Base-by-base conservation (phyloP, 2,113 vertebrate species). In the Trematomus loennbergii region DNA sequence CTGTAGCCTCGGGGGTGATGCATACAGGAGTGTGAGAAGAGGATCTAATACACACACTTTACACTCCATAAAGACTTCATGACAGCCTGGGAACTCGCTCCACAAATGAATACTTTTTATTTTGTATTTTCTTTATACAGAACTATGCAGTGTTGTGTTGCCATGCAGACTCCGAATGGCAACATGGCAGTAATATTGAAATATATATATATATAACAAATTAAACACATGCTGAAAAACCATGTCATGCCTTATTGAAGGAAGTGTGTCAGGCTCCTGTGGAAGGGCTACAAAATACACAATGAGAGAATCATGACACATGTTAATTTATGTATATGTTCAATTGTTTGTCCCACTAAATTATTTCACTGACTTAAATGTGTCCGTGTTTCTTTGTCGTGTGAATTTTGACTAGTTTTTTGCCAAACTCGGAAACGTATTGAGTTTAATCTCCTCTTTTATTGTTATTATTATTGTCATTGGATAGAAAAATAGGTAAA, bases 271-370 rank as follows among this genome's bases (percentile, higher is more conserved):
- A 61, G 29, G 29, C 43, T 67, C 71, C 40, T 16, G 52, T 72
- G 17, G 63, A 85, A 83, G 84, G 60, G 59, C 71, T 78, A 64
- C 5, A 67, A 33, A 50, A 17, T 58, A 52, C 16, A 15, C 22
- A 15, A 46, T 69, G 16, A 60, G 40, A 66, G 53, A 86, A 87
- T 83, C 77, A 55, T 25, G 22, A 77, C 53, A 53, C 52, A 1
- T 46, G 33, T 72, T 86, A 85, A 92, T 80, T 86, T 79, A 81
- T 89, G 82, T 90, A 74, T 81, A 72, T 90, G 89, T 90, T 12
- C 82, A 85, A 76, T 67, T 83, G 68, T 88, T 75, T 71, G 84
- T 89, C 59, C 64, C 53, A 93, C 77, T 93, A 92, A 92, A 93
- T 91, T 92, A 93, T 93, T 92, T 79, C 88, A 84, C 77, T 78